A percentile compares a stretch with the other conserved stretches of the same genome.
phyloP scores from a whole-genome alignment of 2,113 vertebrate species.

The Marmota monax region DNA sequence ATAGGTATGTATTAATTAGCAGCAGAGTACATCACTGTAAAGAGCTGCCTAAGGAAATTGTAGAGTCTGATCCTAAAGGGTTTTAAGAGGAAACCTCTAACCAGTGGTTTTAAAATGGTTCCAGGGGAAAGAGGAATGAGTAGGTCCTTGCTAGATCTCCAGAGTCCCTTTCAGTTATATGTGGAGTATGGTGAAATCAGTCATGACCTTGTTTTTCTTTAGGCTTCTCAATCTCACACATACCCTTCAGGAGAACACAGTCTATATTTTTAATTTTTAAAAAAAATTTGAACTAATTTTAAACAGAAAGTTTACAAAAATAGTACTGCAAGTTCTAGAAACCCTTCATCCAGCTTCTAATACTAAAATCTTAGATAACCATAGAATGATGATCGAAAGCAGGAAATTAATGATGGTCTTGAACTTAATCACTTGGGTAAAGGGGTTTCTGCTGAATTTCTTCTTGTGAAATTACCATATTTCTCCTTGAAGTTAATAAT shows the following conservation, averaged over 20 bases:
- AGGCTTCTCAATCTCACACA: not conserved
- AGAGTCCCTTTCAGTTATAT: not conserved
- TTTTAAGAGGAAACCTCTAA: not conserved
- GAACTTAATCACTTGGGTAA: not conserved
- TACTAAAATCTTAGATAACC: not conserved
- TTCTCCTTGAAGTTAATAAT: constrained; percentile 9
- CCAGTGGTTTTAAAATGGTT: not conserved
- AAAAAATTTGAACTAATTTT: constrained; percentile 35
- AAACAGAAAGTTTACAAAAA: constrained; percentile 5
- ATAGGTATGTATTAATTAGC: not conserved
- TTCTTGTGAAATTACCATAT: not conserved
- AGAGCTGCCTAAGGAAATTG: not conserved
- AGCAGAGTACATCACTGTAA: not conserved
- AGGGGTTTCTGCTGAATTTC: not conserved
- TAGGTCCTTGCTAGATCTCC: not conserved
- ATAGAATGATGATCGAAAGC: not conserved
- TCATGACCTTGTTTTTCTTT: not conserved
- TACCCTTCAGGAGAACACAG: not conserved
- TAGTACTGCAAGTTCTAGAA: not conserved
- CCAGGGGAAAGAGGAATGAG: not conserved
- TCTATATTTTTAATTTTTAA: not conserved
- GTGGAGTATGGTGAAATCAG: not conserved
- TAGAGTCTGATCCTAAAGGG: not conserved
- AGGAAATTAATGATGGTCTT: not conserved
- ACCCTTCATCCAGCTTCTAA: not conserved